Base-by-base conservation (phyloP, 2,888 invertebrate genomes). In the Unio pictorum region DNA sequence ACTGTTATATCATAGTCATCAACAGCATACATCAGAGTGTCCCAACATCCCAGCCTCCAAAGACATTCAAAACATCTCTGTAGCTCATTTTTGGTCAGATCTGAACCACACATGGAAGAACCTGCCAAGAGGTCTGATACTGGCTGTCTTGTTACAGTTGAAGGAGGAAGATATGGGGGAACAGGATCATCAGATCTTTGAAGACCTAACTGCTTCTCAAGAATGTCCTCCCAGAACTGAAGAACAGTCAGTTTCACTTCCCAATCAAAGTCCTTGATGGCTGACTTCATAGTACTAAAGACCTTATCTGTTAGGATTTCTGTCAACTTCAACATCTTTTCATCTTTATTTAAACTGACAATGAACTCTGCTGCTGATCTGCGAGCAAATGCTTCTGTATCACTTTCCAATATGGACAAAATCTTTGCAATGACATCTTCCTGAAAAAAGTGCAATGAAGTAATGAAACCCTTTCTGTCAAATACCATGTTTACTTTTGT, bases 241-340 rank as follows among this genome's bases (percentile, higher is more conserved):
- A 86, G 65, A 20, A 72, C 78, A 28, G 65, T 65, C 8, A 80
- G 68, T 64, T 86, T 84, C 34, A 86, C 86, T 61, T 86, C 85
- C 86, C 86, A 86, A 73, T 86, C 86, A 78, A 84, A 81, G 68
- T 86, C 86, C 5, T 71, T 61, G 18, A 76, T 64, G 7, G 79
- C 73, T n/a, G 54, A 28, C 15, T 45, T 58, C 57, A 79, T 34
- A 1, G 71, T 59, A 15, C 66, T 34, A 54, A 62, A 66, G 62
- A 71, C 55, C 15, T 68, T 17, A 17, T 28, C 26, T 34, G 11
- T 18, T 15, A 34, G 26, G 3, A 57, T 20, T 18, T 5, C 7
- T 45, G 55, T 5, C 45, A 45, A 45, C 15, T n/a, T 67, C 34
- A 62, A 56, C 63, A 60, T 68, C 45, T 55, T 56, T 30, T 69